Evolutionary conservation across 2,113 vertebrate species (phyloP), one percentile per base, ranked within the genome.

Genomic region (Symphodus melops): DNA sequence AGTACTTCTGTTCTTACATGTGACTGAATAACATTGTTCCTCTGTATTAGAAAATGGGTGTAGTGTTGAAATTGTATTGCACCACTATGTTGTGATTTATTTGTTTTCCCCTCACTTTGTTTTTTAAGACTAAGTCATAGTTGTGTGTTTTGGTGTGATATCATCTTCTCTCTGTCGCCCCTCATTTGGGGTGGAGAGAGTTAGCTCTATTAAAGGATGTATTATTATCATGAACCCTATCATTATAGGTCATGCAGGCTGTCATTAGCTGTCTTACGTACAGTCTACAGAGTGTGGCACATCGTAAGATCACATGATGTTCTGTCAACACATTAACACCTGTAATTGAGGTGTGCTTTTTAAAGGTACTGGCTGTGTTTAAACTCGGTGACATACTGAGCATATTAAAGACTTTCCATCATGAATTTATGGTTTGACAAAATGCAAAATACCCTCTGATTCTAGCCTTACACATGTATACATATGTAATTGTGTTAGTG

Each of bases 211-310:
- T 39, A 33, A 65, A 61, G 12, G 66, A 57, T 42, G 73, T 57
- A 49, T 69, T 77, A 73, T 66, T 23, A 49, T 21, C 44, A 37
- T 1, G 39, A 69, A 78, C 83, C 79, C 88, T 85, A 69, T 82
- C 23, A 89, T 88, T 86, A 85, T 17, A 12, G 39, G 53, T 16
- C 8, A 41, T 52, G 51, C 19, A 56, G 48, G 56, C 9, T 68
- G 58, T 79, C 48, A 84, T 88, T 75, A 79, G 13, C 20, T 67
- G 71, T 39, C 10, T 72, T 63, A 75, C 85, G 63, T 68, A 16
- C 7, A 13, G 39, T 77, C 68, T 65, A 42, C 37, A 39, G 46
- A 56, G 33, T 11, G 25, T n/a, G 63, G 41, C 39, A 16, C 48
- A 51, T n/a, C 9, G 14, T 16, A 39, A 28, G 23, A 23, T 14